Percentiles rank a stretch among this genome's conserved stretches.
phyloP scores from a whole-genome alignment of 2,113 vertebrate genomes.

The Datnioides undecimradiatus region DNA sequence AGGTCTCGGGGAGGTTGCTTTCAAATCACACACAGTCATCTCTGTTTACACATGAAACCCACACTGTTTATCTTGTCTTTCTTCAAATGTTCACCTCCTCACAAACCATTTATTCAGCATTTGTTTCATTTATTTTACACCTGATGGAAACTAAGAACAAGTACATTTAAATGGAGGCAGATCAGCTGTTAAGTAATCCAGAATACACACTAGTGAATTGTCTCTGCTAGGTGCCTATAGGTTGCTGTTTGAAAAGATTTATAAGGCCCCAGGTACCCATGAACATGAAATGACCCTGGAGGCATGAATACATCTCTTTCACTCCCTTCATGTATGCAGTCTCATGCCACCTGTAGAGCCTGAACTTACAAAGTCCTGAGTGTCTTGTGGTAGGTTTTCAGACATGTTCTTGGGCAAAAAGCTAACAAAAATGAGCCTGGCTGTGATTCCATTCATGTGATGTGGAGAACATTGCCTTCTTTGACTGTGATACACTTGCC shows the following conservation, averaged over 20 bases:
- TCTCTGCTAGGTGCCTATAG: slow-evolving; percentile 40
- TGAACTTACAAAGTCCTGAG: slow-evolving; percentile 60
- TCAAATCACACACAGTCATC: slow-evolving; percentile 51
- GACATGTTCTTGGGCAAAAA: slow-evolving; percentile 50
- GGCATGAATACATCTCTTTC: slow-evolving; percentile 77
- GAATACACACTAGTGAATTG: slow-evolving; percentile 22
- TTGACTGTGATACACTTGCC: slow-evolving; percentile 38
- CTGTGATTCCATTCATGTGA: slow-evolving; percentile 53
- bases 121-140: slow-evolving; percentile 18
- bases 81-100: slow-evolving; percentile 15
- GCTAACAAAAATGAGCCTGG: slow-evolving; percentile 41
- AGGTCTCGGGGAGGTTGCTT: slow-evolving; percentile 42
- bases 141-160: slow-evolving; percentile 24
- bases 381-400: slow-evolving; percentile 63
- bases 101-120: slow-evolving; percentile 25
- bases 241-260: slow-evolving; percentile 54
- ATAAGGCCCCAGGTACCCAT: slow-evolving; percentile 52
- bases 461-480: slow-evolving; percentile 53
- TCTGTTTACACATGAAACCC: slow-evolving; percentile 54
- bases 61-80: slow-evolving; percentile 50
- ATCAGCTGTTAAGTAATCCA: slow-evolving; percentile 34
- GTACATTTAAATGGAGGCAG: slow-evolving; percentile 11
- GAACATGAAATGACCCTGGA: slow-evolving; percentile 55
- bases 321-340: slow-evolving; percentile 48
- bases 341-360: slow-evolving; percentile 44